These are phyloP conservation scores for Gymnoscelis rufifasciata DNA, from an alignment of 2,888 invertebrate species.

Conservation along the genomic window DNA sequence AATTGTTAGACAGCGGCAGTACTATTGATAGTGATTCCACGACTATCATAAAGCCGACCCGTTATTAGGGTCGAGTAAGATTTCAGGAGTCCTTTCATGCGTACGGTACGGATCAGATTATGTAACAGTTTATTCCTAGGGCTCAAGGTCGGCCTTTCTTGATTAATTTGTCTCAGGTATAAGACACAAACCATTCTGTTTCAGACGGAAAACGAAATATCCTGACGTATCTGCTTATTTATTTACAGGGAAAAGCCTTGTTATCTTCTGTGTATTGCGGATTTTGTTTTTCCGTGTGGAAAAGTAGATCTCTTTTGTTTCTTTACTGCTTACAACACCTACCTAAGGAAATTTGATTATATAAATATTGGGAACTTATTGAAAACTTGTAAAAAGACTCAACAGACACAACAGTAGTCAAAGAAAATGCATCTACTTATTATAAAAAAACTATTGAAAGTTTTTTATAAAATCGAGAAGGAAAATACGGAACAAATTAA, in stretches of 20 bases:
- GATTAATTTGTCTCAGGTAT: constrained; percentile 45
- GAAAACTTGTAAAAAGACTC: too few species aligned
- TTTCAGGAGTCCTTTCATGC: constrained; percentile 40
- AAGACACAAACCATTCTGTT: constrained; percentile 36
- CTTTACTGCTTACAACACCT: neutral
- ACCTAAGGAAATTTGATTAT: too few species aligned
- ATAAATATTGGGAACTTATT: too few species aligned
- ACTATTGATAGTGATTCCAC: constrained; percentile 33
- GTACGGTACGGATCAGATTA: constrained; percentile 22
- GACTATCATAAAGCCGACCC: constrained; percentile 34
- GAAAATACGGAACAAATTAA: neutral
- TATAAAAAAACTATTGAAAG: too few species aligned
- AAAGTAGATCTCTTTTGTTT: constrained; percentile 1
- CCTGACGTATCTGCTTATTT: constrained; percentile 33
- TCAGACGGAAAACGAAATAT: constrained; percentile 33
- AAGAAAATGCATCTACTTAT: too few species aligned
- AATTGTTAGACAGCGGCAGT: constrained; percentile 22
- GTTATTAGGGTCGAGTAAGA: constrained; percentile 43
- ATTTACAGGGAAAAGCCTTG: constrained; percentile 24
- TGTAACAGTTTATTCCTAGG: constrained; percentile 12
- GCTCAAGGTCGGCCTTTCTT: constrained; percentile 27
- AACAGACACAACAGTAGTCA: too few species aligned
- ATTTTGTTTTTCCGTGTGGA: constrained; percentile 6
- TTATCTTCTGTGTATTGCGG: constrained; percentile 14
- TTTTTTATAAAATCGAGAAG: too few species aligned